Conservation (phyloP, 2,888 invertebrate genomes). For the Cremastobaeus sp. region DNA sequence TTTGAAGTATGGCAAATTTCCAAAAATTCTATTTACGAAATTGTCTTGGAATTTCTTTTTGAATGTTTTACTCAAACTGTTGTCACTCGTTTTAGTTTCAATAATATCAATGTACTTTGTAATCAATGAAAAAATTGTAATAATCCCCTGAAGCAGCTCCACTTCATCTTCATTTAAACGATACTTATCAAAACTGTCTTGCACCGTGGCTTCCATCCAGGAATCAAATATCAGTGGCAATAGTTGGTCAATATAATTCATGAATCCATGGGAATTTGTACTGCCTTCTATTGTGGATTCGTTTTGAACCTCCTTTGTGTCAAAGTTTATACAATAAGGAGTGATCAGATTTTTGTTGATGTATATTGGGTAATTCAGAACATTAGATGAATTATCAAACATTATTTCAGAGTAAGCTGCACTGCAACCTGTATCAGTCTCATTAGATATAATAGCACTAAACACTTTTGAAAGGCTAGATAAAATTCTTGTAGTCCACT, state of each 20-base stretch:
- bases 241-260: constrained; percentile 83
- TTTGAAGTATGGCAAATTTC: constrained; percentile 80
- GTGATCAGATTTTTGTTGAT: constrained; percentile 57
- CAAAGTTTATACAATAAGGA: constrained; percentile 64
- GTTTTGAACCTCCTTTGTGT: too few relatives aligned
- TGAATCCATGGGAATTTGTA: constrained; percentile 80
- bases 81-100: constrained; percentile 58
- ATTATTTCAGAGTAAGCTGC: constrained; percentile 14
- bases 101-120: constrained; percentile 79
- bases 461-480: constrained; percentile 84
- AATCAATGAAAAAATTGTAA: constrained; percentile 83
- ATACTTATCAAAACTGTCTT: constrained; percentile 77
- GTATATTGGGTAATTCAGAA: constrained; percentile 63
- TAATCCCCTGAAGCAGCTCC: constrained; percentile 81
- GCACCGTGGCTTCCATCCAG: constrained; percentile 89
- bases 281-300: too few relatives aligned
- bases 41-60: constrained; percentile 79
- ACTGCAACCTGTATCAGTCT: constrained; percentile 44
- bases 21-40: constrained; percentile 81
- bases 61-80: constrained; percentile 78
- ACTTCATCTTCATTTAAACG: constrained; percentile 83
- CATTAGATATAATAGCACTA: constrained; percentile 73
- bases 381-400: constrained; percentile 49
- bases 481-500: constrained; percentile 89
- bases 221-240: constrained; percentile 89